phyloP scores from a whole-genome alignment of 1,140 invertebrate species.

The Drosophila tristis region DNA sequence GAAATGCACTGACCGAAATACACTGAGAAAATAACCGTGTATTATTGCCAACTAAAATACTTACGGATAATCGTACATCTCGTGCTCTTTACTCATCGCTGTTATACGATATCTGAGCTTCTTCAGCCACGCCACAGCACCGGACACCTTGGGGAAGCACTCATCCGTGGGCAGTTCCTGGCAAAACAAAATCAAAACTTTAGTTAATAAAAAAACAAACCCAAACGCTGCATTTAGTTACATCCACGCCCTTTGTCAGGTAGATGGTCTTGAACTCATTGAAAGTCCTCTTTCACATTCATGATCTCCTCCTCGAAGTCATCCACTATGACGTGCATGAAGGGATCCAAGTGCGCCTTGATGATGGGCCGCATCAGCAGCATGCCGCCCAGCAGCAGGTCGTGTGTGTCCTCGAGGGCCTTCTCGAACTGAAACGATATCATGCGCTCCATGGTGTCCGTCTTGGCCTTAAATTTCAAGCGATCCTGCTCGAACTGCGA shows the following conservation, averaged over 20 bases:
- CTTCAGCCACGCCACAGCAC: constrained; percentile 49
- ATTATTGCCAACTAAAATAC: not conserved
- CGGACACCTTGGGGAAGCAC: constrained; percentile 66
- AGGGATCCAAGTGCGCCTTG: constrained; percentile 82
- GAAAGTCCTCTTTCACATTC: constrained; percentile 85
- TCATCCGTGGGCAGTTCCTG: constrained; percentile 58
- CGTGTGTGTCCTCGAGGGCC: constrained; percentile 89
- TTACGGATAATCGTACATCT: constrained; percentile 72
- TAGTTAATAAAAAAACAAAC: not conserved
- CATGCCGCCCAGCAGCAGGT: constrained; percentile 88
- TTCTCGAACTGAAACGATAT: constrained; percentile 89
- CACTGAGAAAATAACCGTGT: too few relatives aligned
- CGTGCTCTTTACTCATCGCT: constrained; percentile 49
- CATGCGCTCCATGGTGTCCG: constrained; percentile 88
- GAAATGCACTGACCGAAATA: too few relatives aligned
- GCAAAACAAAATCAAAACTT: not conserved
- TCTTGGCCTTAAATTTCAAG: constrained; percentile 85
- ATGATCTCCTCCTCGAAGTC: constrained; percentile 88
- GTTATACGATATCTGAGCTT: constrained; percentile 61
- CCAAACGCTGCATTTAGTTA: constrained; percentile 4
- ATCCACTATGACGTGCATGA: constrained; percentile 62
- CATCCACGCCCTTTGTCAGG: constrained; percentile 16
- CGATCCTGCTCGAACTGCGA: constrained; percentile 87
- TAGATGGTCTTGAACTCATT: constrained; percentile 51
- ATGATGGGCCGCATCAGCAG: constrained; percentile 89